Conservation (phyloP, 2,888 invertebrate genomes). For the Pyralis farinalis region DNA sequence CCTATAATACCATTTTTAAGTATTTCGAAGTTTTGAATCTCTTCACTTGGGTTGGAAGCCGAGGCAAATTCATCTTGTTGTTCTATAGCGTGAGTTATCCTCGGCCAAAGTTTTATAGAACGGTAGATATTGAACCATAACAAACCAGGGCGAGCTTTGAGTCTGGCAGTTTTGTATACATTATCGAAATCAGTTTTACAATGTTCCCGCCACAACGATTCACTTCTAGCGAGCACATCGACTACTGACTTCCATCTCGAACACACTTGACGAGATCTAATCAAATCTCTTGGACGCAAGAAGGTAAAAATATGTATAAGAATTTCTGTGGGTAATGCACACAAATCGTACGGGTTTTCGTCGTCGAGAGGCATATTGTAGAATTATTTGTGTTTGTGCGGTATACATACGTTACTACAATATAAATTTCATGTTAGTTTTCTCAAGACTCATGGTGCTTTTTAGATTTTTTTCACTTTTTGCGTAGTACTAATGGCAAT, state of each 20-base stretch:
- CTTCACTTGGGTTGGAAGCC: conserved; percentile 36
- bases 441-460: not conserved
- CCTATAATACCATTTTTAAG: conserved; percentile 43
- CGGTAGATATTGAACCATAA: conserved; percentile 52
- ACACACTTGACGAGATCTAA: conserved; percentile 49
- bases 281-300: conserved; percentile 40
- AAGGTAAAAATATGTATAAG: conserved; percentile 42
- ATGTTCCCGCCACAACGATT: conserved; percentile 40
- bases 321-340: conserved; percentile 47
- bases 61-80: conserved; percentile 49
- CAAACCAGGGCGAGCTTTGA: conserved; percentile 32
- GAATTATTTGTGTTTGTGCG: not conserved
- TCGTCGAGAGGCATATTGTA: conserved; percentile 11
- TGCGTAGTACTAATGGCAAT: no score
- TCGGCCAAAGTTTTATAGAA: conserved; percentile 51
- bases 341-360: conserved; percentile 17
- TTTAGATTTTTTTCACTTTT: not conserved
- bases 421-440: not conserved
- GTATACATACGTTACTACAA: not conserved
- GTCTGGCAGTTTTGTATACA: conserved; percentile 31
- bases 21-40: conserved; percentile 43
- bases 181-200: conserved; percentile 41
- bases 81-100: conserved; percentile 36
- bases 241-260: conserved; percentile 47
- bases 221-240: conserved; percentile 36